Base-by-base conservation (phyloP, 2,888 invertebrate species). In the Brachypalpus laphriformis region DNA sequence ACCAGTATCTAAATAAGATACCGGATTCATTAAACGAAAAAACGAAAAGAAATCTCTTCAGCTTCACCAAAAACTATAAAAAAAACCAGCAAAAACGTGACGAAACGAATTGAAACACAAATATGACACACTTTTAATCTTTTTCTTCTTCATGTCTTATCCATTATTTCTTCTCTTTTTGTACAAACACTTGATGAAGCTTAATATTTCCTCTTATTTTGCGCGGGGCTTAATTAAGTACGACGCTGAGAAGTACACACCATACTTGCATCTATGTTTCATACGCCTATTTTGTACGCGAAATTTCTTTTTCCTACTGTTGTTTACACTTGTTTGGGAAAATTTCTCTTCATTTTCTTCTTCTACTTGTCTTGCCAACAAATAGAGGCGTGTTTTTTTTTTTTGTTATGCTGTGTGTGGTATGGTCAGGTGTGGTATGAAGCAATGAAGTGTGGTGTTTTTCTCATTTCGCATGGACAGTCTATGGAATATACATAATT, bases 101-200 rank as follows among this genome's bases (percentile, higher is more conserved):
- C 57, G 72, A 82, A 71, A 82, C 40, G 22, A 74, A 54, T 75
- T 37, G 28, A 72, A 82, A 82, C 22, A 68, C 66, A 72, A 82
- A 72, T 72, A 76, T 72, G 63, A 82, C 77, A 72, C 47, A 77
- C 77, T 77, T n/a, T n/a, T 49, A 40, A 28, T 47, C 2, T 51
- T 37, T 42, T 65, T 37, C 18, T 72, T 31, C 18, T 40, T 56
- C 22, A 37, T 63, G 34, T 45, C 28, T 63, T 47, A n/a, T 42
- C 42, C 28, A 9, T 11, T 14, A 25, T 2, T 49, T 45, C 45
- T 57, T n/a, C 42, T 42, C 66, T 59, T 14, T 54, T 45, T 74
- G 16, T 34, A 31, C 9, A 25, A 45, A 61, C n/a, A 31, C 51
- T 42, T 22, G 49, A 37, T 31, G 16, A 37, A 3, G 34, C 7